Conservation (phyloP, 2,797 vertebrate species). For the Melanogrammus aeglefinus region DNA sequence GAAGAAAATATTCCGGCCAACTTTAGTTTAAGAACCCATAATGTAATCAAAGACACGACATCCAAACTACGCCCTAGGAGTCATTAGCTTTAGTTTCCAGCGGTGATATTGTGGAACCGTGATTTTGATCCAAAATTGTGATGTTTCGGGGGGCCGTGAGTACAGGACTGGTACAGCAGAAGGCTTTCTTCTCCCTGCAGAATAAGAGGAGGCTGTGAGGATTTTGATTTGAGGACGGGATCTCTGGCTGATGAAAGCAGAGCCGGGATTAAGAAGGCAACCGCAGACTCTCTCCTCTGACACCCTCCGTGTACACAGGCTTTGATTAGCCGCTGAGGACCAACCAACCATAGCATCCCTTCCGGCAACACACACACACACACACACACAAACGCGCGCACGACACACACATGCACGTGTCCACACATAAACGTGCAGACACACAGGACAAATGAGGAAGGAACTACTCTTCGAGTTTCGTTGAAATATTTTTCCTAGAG, state of each 20-base stretch:
- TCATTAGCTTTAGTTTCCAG: too few relatives aligned
- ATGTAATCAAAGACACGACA: too few relatives aligned
- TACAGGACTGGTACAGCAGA: conserved; percentile 33
- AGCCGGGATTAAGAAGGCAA: conserved; percentile 21
- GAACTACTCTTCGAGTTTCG: too few relatives aligned
- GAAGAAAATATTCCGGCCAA: conserved; percentile 9
- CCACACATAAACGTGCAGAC: neutral
- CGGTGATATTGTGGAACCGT: neutral
- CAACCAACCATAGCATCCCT: neutral
- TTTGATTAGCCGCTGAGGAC: too few relatives aligned
- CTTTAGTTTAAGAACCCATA: too few relatives aligned
- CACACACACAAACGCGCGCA: neutral
- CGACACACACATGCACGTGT: neutral
- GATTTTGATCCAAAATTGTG: conserved; percentile 25
- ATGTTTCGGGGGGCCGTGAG: conserved; percentile 34
- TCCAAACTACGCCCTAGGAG: too few relatives aligned
- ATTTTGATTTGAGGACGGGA: conserved; percentile 26
- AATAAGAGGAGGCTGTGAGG: conserved; percentile 35
- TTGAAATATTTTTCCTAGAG: too few relatives aligned
- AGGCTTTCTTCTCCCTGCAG: conserved; percentile 35
- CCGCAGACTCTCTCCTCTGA: too few relatives aligned
- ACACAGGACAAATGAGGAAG: neutral
- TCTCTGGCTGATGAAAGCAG: conserved; percentile 52
- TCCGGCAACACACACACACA: neutral
- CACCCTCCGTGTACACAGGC: too few relatives aligned